Conservation (phyloP, 2,797 vertebrate species). For the Pseudochirops corinnae region DNA sequence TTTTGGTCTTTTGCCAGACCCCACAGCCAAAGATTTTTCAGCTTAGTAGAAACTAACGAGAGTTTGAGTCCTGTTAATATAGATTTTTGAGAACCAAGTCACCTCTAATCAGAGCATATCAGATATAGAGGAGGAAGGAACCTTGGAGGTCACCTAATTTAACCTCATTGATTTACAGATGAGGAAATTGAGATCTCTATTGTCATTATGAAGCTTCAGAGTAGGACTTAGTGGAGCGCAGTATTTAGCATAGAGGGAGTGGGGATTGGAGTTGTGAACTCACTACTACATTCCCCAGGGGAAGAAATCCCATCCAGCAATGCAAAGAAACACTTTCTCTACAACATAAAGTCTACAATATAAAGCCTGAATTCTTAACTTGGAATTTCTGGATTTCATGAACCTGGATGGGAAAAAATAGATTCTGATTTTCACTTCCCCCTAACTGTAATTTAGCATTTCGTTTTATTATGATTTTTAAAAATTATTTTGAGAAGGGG, state of each 20-base stretch:
- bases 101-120: background rate
- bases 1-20: background rate
- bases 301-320: background rate
- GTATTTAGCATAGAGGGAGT: background rate
- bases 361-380: background rate
- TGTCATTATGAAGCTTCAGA: background rate
- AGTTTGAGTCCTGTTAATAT: background rate
- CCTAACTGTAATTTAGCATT: background rate
- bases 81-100: background rate
- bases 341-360: too few species aligned
- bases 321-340: background rate
- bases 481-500: background rate
- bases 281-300: background rate
- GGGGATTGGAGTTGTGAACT: background rate
- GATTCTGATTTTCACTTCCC: background rate
- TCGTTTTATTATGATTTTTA: background rate
- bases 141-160: background rate
- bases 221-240: background rate
- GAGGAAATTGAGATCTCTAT: background rate
- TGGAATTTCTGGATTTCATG: background rate
- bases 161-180: background rate
- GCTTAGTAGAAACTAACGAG: background rate
- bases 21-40: background rate
- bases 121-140: background rate
- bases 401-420: background rate